These are phyloP conservation scores for Listrodromus nycthemerus DNA, from an alignment of 2,888 invertebrate genomes.

Conservation along the genomic window DNA sequence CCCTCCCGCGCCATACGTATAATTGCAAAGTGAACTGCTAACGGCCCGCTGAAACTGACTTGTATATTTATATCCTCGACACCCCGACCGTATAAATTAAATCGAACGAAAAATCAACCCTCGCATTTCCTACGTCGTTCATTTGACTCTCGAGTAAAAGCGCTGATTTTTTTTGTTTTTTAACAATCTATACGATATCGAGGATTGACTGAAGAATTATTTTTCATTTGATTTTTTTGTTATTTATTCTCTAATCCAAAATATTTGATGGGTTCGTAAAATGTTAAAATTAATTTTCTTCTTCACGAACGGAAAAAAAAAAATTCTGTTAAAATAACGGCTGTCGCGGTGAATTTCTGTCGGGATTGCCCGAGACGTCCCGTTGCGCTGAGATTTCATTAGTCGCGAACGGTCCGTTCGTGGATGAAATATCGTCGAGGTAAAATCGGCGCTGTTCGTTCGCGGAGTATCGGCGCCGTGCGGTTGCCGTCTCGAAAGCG, in stretches of 20 bases:
- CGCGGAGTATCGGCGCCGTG: background rate
- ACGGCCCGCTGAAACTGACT: slow-evolving; percentile 25
- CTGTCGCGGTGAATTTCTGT: too few relatives aligned
- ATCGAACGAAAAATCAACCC: background rate
- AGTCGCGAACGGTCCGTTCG: background rate
- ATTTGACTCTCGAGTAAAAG: background rate
- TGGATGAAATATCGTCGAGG: background rate
- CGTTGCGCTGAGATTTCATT: background rate
- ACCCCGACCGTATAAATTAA: background rate
- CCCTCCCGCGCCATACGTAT: slow-evolving; percentile 37
- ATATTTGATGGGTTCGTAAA: too few relatives aligned
- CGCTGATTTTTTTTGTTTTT: too few relatives aligned
- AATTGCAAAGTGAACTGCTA: slow-evolving; percentile 53
- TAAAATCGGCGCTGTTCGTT: background rate
- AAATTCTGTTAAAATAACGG: too few relatives aligned
- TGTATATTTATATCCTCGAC: slow-evolving; percentile 4
- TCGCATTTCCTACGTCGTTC: background rate
- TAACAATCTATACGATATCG: too few relatives aligned
- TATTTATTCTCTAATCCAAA: too few relatives aligned
- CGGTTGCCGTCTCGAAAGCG: background rate
- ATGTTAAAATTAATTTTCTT: too few relatives aligned
- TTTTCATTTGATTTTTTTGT: too few relatives aligned
- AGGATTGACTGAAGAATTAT: too few relatives aligned
- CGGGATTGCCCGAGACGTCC: too few relatives aligned
- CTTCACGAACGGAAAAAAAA: too few relatives aligned